Base-by-base conservation (phyloP, 1,140 invertebrate species). In the Psix sp. region DNA sequence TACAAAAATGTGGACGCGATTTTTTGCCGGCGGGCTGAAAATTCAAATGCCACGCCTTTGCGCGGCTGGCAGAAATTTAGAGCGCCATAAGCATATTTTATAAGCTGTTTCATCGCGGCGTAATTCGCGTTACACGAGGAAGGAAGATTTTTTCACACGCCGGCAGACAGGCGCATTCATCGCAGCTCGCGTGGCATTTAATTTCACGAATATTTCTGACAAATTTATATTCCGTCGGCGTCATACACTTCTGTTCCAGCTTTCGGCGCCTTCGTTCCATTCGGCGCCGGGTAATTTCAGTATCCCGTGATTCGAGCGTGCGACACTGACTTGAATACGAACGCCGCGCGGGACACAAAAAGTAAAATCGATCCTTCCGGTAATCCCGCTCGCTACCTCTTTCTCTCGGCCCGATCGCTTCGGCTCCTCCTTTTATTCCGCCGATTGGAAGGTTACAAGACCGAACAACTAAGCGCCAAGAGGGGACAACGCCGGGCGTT, bases 171-270 rank as follows among this genome's bases (percentile, higher is more conserved):
- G 26, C 52, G 59, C 51, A 54, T 54, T 57, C 68, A 48, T 52
- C 68, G 51, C 11, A 24, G 68, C 46, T 51, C 52, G 57, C 62
- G 49, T 56, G 71, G 71, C 62, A 67, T 74, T 74, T 74, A 74
- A 74, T 74, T 74, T 65, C 59, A 59, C 45, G 68, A 72, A 72
- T 72, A 56, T 72, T 59, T 51, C 68, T 39, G 68, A 59, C 62
- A 57, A 59, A 57, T 65, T 72, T 48, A 67, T 74, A 74, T 74
- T 65, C 70, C 60, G 48, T 15, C 54, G 52, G 70, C 70, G 68
- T 72, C 59, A 51, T 40, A 45, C 33, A 35, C 52, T 59, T 59
- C 59, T 72, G 59, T 65, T 72, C 59, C 54, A 54, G 60, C 52
- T 66, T 62, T 66, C 63, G 62, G 62, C 72, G 67, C 76, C 67